Evolutionary conservation across 2,888 invertebrate species (phyloP).

Genomic region (Isoperla grammatica): DNA sequence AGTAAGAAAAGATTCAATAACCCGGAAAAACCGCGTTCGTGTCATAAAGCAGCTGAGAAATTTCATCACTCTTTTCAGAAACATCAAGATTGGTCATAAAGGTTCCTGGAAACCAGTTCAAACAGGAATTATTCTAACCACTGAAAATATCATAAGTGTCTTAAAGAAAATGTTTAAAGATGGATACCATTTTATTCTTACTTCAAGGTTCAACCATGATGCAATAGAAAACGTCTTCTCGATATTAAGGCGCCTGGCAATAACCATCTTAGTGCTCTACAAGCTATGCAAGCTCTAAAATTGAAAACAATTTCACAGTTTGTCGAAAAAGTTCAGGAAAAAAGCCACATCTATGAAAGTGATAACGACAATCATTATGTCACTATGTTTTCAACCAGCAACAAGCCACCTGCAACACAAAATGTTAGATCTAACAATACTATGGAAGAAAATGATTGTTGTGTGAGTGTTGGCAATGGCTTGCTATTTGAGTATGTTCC

Average conservation of each 20-base stretch:
- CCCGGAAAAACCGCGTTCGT: neutral
- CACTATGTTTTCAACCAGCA: neutral
- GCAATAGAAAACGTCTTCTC: neutral
- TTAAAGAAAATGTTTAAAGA: neutral
- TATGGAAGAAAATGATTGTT: too few species aligned
- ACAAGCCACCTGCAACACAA: neutral
- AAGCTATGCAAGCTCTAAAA: neutral
- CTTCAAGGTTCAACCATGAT: neutral
- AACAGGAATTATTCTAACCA: neutral
- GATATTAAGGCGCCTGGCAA: neutral
- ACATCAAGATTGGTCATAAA: neutral
- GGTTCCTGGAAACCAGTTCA: constrained; percentile 4
- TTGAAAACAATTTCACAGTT: neutral
- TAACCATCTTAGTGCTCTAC: neutral
- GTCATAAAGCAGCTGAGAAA: neutral
- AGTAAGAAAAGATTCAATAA: neutral
- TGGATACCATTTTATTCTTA: neutral
- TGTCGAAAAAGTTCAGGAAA: neutral
- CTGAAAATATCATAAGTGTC: neutral
- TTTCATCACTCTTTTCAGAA: neutral
- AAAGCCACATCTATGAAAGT: neutral
- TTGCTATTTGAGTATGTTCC: too few species aligned
- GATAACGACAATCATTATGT: neutral
- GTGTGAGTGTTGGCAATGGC: too few species aligned
- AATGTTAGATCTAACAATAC: neutral